Percentiles rank a stretch among this genome's conserved stretches.
phyloP scores from a whole-genome alignment of 2,797 vertebrate genomes.

The Hippopotamyrus pictus region DNA sequence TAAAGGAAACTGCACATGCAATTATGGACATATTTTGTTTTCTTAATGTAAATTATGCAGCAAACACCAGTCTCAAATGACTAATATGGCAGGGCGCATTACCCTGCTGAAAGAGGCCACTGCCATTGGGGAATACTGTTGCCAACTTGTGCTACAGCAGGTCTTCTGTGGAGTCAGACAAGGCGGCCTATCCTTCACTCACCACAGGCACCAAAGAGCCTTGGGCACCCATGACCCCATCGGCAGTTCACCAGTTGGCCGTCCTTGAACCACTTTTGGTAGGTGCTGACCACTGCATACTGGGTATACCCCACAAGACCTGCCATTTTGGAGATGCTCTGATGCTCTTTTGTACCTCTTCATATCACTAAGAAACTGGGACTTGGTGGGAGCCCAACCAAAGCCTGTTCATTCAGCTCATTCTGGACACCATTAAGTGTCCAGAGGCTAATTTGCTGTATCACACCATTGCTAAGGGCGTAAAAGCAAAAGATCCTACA shows the following conservation, averaged over 20 bases:
- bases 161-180: background rate
- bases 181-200: background rate
- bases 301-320: background rate
- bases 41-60: background rate
- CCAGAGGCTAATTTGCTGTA: background rate
- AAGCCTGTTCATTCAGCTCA: background rate
- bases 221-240: background rate
- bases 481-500: background rate
- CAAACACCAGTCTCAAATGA: background rate
- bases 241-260: background rate
- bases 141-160: background rate
- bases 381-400: background rate
- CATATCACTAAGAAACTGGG: background rate
- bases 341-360: background rate
- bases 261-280: background rate
- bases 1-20: background rate
- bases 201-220: background rate
- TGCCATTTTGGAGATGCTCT: background rate
- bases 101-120: background rate
- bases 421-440: background rate
- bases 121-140: background rate
- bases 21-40: background rate
- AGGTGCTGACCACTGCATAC: background rate
- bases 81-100: background rate
- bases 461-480: background rate